Evolutionary conservation across 2,888 invertebrate species (phyloP).

Genomic region (Lymantria monacha): DNA sequence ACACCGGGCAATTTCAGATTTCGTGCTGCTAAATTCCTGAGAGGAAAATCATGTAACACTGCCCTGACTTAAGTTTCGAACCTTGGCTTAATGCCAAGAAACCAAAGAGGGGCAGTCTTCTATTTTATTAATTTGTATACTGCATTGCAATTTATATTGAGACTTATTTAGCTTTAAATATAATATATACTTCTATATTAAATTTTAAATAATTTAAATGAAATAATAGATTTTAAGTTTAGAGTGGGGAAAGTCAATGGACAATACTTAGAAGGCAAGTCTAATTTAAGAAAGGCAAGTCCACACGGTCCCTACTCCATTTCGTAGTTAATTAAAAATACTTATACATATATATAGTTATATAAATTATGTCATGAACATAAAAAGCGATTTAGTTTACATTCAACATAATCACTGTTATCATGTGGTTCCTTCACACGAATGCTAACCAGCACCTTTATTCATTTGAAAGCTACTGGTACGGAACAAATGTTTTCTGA

Average conservation of each 20-base stretch:
- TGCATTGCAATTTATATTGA: slow-evolving; percentile 21
- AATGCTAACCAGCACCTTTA: slow-evolving; percentile 64
- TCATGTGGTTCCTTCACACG: slow-evolving; percentile 50
- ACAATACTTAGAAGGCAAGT: slow-evolving; percentile 66
- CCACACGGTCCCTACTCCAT: slow-evolving; percentile 54
- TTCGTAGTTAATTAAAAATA: slow-evolving; percentile 41
- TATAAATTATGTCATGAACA: slow-evolving; percentile 64
- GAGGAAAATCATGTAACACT: too few species aligned
- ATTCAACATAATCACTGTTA: slow-evolving; percentile 49
- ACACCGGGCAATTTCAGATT: too few species aligned
- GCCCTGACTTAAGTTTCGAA: too few species aligned
- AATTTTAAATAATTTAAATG: slow-evolving; percentile 46
- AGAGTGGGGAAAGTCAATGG: slow-evolving; percentile 51
- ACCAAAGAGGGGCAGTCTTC: too few species aligned
- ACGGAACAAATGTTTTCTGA: slow-evolving; percentile 10
- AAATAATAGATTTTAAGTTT: slow-evolving; percentile 34
- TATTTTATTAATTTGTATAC: too few species aligned
- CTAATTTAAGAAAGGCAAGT: slow-evolving; percentile 65
- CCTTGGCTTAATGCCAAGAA: too few species aligned
- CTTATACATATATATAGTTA: slow-evolving; percentile 42
- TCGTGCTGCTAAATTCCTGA: too few species aligned
- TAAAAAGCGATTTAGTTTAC: slow-evolving; percentile 55
- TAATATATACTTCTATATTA: slow-evolving; percentile 44
- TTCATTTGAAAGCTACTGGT: slow-evolving; percentile 34
- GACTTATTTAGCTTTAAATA: slow-evolving; percentile 35